Conservation (phyloP, 1,140 invertebrate genomes). For the Megalonaias nervosa region DNA sequence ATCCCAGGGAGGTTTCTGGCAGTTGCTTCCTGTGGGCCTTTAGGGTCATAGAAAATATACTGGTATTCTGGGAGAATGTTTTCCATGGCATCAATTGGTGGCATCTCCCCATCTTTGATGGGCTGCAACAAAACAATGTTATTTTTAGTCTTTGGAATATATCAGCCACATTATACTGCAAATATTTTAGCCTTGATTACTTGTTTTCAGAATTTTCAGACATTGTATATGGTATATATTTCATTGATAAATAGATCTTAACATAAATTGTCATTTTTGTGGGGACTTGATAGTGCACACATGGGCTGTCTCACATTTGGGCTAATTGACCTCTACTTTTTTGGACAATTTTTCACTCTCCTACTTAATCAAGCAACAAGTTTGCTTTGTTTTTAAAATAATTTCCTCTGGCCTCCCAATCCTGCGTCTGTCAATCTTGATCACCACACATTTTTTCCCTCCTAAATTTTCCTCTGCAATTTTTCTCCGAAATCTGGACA, state of each 20-base stretch:
- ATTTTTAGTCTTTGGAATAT: neutral
- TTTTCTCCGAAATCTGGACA: too few relatives aligned
- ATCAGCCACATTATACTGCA: neutral
- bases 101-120: conserved; percentile 67
- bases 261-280: neutral
- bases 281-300: neutral
- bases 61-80: conserved; percentile 67
- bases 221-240: neutral
- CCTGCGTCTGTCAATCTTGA: too few relatives aligned
- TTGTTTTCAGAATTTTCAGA: neutral
- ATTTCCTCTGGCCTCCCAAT: too few relatives aligned
- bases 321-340: neutral
- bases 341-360: too few relatives aligned
- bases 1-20: conserved; percentile 9
- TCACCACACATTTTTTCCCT: too few relatives aligned
- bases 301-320: neutral
- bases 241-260: neutral
- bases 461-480: too few relatives aligned
- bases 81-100: conserved; percentile 64
- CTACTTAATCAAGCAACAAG: too few relatives aligned
- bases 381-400: too few relatives aligned
- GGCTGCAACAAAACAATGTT: conserved; percentile 51
- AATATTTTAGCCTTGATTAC: neutral
- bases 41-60: conserved; percentile 66
- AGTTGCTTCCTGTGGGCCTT: conserved; percentile 23